These are phyloP conservation scores for Mus minutoides DNA, from an alignment of 2,797 vertebrate genomes.

Conservation along the genomic window DNA sequence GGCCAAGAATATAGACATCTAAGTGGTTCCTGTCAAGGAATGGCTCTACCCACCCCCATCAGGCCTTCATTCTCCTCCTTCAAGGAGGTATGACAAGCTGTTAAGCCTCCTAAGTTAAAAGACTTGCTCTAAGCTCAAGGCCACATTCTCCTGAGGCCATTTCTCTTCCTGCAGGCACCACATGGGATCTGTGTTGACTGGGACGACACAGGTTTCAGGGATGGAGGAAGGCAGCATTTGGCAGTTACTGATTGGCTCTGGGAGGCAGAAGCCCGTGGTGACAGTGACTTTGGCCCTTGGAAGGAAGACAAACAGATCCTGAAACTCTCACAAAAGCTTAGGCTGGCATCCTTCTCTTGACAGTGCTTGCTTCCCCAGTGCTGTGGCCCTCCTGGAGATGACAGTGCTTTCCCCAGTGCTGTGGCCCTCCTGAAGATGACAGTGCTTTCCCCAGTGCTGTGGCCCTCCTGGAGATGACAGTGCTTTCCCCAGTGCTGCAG, in stretches of 20 bases:
- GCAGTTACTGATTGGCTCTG: background rate
- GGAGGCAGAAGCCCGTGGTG: background rate
- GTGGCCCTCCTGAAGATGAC: too few relatives aligned
- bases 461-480: too few relatives aligned
- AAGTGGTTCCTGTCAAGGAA: background rate
- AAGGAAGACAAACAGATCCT: background rate
- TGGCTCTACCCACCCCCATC: too few relatives aligned
- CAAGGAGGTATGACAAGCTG: too few relatives aligned
- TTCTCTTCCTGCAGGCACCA: background rate
- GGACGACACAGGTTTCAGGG: background rate
- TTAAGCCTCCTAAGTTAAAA: background rate
- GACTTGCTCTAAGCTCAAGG: background rate
- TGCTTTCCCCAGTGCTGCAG: too few relatives aligned
- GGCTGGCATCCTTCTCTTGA: background rate
- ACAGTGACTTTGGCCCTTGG: background rate
- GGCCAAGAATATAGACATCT: background rate
- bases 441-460: too few relatives aligned
- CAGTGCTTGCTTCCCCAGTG: background rate
- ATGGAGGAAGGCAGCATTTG: background rate
- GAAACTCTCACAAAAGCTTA: background rate
- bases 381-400: too few relatives aligned
- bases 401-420: too few relatives aligned
- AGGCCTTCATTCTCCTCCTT: background rate
- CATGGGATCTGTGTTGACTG: accelerated
- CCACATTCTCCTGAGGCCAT: background rate